Percentiles rank a stretch among this genome's conserved stretches.
These are phyloP conservation scores for Tachina fera DNA, from an alignment of 2,888 invertebrate genomes.

Conservation along the genomic window DNA sequence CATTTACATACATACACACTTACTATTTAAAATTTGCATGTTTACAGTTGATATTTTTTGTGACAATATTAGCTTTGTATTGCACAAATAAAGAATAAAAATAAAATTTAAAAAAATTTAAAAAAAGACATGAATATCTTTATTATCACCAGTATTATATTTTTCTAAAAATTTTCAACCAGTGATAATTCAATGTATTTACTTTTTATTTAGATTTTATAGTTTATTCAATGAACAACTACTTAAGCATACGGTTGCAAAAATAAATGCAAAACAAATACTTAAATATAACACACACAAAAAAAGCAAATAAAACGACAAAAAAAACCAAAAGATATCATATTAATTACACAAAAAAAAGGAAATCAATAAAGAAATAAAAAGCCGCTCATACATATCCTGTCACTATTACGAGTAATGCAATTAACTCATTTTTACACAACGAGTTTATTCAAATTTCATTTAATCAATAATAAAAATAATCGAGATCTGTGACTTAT, in stretches of 20 bases:
- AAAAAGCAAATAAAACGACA: conserved; percentile 32
- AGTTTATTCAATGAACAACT: conserved; percentile 71
- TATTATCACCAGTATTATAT: conserved; percentile 58
- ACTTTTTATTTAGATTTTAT: conserved; percentile 58
- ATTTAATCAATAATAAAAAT: neutral
- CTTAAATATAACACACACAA: conserved; percentile 37
- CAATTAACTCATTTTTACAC: conserved; percentile 23
- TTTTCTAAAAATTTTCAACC: conserved; percentile 44
- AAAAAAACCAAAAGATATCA: conserved; percentile 23
- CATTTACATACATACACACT: neutral
- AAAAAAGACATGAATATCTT: conserved; percentile 47
- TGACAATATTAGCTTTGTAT: conserved; percentile 33
- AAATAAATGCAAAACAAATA: conserved; percentile 56
- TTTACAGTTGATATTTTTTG: conserved; percentile 14
- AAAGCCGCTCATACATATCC: conserved; percentile 18
- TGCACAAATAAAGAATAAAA: conserved; percentile 5
- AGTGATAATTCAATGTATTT: conserved; percentile 67
- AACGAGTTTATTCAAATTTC: conserved; percentile 4
- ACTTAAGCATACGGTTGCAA: conserved; percentile 71
- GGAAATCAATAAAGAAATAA: conserved; percentile 8
- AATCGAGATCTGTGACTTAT: neutral
- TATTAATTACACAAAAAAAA: conserved; percentile 47
- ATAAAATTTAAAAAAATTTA: conserved; percentile 24
- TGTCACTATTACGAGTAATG: conserved; percentile 20
- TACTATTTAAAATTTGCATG: conserved; percentile 46